Percentiles rank a stretch among this genome's conserved stretches.
These are phyloP conservation scores for Streblospio benedicti DNA, from an alignment of 1,140 invertebrate genomes.

Conservation along the genomic window DNA sequence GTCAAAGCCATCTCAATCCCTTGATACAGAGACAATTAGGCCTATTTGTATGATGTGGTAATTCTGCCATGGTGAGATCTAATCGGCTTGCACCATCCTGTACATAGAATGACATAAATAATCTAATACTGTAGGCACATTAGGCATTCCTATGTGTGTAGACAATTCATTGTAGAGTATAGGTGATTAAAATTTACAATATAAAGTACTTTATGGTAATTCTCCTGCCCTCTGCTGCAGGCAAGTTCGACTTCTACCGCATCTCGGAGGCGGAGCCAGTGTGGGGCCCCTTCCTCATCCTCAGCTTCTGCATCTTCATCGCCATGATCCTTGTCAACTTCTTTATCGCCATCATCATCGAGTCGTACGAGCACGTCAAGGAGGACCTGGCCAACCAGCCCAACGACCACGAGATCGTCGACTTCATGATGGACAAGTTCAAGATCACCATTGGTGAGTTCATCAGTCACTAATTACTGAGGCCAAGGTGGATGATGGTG, in stretches of 20 bases:
- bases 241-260: slow-evolving; percentile 5
- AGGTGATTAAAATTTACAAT: background rate
- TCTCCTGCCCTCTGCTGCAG: background rate
- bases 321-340: slow-evolving; percentile 6
- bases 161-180: background rate
- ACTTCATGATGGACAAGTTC: slow-evolving; percentile 9
- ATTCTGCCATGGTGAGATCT: too few species aligned
- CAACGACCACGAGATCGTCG: slow-evolving; percentile 13
- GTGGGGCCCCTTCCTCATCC: background rate
- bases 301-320: background rate
- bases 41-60: too few species aligned
- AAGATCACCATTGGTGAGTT: too few species aligned
- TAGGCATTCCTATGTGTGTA: background rate
- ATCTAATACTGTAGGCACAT: too few species aligned
- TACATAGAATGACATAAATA: too few species aligned
- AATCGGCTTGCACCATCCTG: too few species aligned
- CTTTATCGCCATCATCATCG: slow-evolving; percentile 9
- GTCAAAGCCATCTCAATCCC: too few species aligned
- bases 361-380: slow-evolving; percentile 3
- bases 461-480: too few species aligned
- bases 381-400: background rate
- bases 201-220: too few species aligned
- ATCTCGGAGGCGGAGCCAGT: background rate
- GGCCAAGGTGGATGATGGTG: too few species aligned
- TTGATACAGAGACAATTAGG: too few species aligned